Base-by-base conservation (phyloP, 2,113 vertebrate genomes). In the Chrysemys picta region DNA sequence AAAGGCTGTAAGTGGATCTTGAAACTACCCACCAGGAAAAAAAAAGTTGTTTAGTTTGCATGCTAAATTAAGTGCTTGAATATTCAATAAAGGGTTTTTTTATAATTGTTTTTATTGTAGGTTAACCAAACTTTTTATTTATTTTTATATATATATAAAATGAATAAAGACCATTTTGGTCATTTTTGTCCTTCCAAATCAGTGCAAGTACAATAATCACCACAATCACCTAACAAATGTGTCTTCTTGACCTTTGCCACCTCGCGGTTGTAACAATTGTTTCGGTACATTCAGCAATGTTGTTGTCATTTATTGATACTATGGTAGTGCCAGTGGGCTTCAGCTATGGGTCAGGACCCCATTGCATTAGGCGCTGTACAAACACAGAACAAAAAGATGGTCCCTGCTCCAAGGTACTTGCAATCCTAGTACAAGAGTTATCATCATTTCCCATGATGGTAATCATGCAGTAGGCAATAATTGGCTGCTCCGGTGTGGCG, bases 1-100 rank as follows among this genome's bases (percentile, higher is more conserved):
- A 88, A 91, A 69, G 42, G 52, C 90, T 93, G 7, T 52, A 62
- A 91, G 83, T 88, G 80, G 14, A 82, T 93, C 93, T 90, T 79
- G 59, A 95, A 97, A 54, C n/a, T 94, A 88, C 52, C 27, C 76
- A 50, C 14, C 80, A 65, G 85, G 80, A 8, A 62, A 95, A 57
- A 57, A 52, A 38, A 10, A 25, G 35, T 38, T 14, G n/a, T 83
- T 86, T 85, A 6, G n/a, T 76, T 89, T 0, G 0, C 87, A 90
- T 93, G 84, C 82, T 83, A 84, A 53, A 72, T 19, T 59, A 81
- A 38, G 31, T 38, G 31, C 19, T 72, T 75, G 72, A 78, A 17
- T 42, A 38, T 16, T 85, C 76, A 69, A 5, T 85, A 95, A 62
- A 19, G 10, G 3, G 52, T 91, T 53, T 53, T 45, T 62, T 79